Evolutionary conservation across 2,888 invertebrate species (phyloP).

Genomic region (Acronicta leporina): DNA sequence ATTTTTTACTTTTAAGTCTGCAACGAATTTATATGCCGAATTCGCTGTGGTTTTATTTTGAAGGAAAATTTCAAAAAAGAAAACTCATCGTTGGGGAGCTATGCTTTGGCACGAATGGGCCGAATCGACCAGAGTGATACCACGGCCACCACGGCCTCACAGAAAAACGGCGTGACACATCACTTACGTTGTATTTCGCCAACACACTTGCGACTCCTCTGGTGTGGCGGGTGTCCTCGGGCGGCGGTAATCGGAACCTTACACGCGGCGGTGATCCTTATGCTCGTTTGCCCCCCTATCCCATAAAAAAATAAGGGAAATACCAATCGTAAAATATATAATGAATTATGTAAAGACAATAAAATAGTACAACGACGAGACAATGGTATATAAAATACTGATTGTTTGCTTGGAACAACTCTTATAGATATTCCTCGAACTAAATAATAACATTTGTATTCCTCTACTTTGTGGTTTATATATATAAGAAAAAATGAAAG

Average conservation of each 20-base stretch:
- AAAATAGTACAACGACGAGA: not conserved
- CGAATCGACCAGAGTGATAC: no score
- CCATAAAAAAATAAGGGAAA: constrained; percentile 24
- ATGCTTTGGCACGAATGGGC: no score
- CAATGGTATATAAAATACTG: constrained; percentile 27
- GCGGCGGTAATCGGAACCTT: no score
- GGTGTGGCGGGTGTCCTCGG: no score
- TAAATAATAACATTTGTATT: constrained; percentile 7
- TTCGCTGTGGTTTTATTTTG: not conserved
- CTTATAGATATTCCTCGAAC: constrained; percentile 30
- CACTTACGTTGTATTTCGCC: no score
- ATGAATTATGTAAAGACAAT: constrained; percentile 13
- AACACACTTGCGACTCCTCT: no score
- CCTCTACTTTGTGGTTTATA: not conserved
- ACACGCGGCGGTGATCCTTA: no score
- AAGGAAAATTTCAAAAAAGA: no score
- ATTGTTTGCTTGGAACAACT: constrained; percentile 3
- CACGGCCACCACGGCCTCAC: no score
- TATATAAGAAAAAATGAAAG: constrained; percentile 4
- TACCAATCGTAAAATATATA: constrained; percentile 15
- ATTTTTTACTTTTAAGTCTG: constrained; percentile 5
- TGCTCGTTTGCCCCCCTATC: no score
- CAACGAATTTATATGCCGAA: not conserved
- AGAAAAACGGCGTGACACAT: no score
- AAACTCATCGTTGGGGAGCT: no score